phyloP scores from a whole-genome alignment of 2,797 vertebrate species.

The Pelodytes ibericus region DNA sequence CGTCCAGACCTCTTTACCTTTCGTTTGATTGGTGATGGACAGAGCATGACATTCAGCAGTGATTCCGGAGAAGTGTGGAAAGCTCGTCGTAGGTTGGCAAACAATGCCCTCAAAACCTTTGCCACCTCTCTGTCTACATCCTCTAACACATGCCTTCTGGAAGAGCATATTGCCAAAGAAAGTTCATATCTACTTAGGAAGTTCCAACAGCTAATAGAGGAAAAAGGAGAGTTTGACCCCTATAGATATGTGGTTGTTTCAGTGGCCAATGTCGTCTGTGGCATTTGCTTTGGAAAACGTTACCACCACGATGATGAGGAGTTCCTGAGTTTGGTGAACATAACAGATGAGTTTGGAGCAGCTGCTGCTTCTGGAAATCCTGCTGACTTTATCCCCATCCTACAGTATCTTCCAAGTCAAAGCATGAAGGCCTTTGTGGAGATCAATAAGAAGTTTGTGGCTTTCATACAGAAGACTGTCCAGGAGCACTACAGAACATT shows the following conservation, averaged over 20 bases:
- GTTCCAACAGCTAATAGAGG: slow-evolving; percentile 73
- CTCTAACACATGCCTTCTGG: slow-evolving; percentile 79
- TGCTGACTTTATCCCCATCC: slow-evolving; percentile 86
- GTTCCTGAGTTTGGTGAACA: slow-evolving; percentile 75
- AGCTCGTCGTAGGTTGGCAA: slow-evolving; percentile 81
- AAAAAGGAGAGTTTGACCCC: slow-evolving; percentile 77
- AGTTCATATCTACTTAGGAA: slow-evolving; percentile 71
- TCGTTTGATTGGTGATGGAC: slow-evolving; percentile 65
- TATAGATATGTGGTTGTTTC: slow-evolving; percentile 81
- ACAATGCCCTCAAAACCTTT: slow-evolving; percentile 84
- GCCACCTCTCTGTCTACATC: slow-evolving; percentile 68
- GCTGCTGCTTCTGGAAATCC: slow-evolving; percentile 76
- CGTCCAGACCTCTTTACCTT: slow-evolving; percentile 83
- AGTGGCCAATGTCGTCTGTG: slow-evolving; percentile 87
- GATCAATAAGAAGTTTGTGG: slow-evolving; percentile 72
- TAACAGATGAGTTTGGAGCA: slow-evolving; percentile 79
- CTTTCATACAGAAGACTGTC: slow-evolving; percentile 77
- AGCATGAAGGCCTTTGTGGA: slow-evolving; percentile 75
- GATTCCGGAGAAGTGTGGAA: slow-evolving; percentile 83
- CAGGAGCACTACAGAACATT: slow-evolving; percentile 82
- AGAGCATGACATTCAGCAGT: slow-evolving; percentile 81
- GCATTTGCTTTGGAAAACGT: slow-evolving; percentile 88
- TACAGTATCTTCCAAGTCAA: slow-evolving; percentile 79
- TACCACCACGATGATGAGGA: slow-evolving; percentile 82
- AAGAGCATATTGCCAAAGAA: slow-evolving; percentile 87